Conservation (phyloP, 2,888 invertebrate species). For the Leptopterna dolabrata region DNA sequence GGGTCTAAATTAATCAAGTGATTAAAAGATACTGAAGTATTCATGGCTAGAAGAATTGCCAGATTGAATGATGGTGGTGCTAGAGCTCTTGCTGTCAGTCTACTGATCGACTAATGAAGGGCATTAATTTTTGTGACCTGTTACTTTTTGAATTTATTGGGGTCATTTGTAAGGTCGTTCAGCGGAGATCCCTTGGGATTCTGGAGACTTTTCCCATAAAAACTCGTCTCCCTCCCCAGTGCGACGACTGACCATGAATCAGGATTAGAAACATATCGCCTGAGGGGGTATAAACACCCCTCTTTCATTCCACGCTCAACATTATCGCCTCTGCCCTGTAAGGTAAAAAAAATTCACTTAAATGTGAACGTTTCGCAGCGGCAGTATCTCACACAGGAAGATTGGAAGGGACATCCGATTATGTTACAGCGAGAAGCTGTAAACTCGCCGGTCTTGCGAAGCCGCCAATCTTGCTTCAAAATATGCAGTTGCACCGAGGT, state of each 20-base stretch:
- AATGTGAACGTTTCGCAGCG: not conserved
- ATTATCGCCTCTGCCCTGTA: constrained; percentile 5
- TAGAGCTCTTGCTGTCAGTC: no score
- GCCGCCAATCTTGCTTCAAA: not conserved
- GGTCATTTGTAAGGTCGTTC: not conserved
- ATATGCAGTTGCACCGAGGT: not conserved
- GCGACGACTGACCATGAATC: not conserved
- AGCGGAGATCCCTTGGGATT: not conserved
- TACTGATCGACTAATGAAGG: no score
- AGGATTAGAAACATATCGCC: constrained; percentile 3
- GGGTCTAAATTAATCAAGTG: no score
- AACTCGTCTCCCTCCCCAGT: not conserved
- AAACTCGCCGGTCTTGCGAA: not conserved
- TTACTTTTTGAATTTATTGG: not conserved
- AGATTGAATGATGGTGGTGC: no score
- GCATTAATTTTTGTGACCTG: no score
- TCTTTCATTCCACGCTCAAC: not conserved
- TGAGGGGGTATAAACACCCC: not conserved
- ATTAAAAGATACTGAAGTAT: no score
- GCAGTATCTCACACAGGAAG: constrained; percentile 1
- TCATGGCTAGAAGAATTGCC: no score
- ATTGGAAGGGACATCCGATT: constrained; percentile 8
- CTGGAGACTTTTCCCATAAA: not conserved
- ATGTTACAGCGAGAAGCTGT: not conserved
- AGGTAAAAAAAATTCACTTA: constrained; percentile 10